These are phyloP conservation scores for Habrosyne pyritoides DNA, from an alignment of 2,888 invertebrate species.

Conservation along the genomic window DNA sequence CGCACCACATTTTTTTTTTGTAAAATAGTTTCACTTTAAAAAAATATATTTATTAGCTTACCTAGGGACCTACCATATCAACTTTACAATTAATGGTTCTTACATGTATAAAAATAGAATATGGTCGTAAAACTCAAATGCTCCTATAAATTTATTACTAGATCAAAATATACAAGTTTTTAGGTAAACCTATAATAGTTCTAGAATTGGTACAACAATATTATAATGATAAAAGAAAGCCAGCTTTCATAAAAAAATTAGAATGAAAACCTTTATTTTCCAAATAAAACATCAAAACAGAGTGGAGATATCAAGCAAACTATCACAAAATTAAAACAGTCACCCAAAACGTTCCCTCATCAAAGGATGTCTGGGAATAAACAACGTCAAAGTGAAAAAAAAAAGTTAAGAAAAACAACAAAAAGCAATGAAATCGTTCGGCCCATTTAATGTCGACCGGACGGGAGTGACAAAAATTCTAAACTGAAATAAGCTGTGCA, in stretches of 20 bases:
- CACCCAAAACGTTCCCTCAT: conserved; percentile 56
- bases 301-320: conserved; percentile 48
- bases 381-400: conserved; percentile 50
- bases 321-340: conserved; percentile 63
- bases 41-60: no score
- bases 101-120: no score
- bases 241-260: no score
- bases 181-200: no score
- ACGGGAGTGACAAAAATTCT: conserved; percentile 81
- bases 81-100: no score
- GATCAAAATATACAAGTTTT: no score
- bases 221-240: neutral
- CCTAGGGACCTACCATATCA: no score
- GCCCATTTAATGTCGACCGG: conserved; percentile 82
- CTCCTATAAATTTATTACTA: no score
- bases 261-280: conserved; percentile 11
- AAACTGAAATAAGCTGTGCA: conserved; percentile 80
- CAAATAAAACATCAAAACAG: conserved; percentile 38
- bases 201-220: neutral
- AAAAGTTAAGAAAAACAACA: conserved; percentile 53
- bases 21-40: no score
- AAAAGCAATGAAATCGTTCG: conserved; percentile 75
- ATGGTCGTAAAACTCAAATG: no score
- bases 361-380: conserved; percentile 77
- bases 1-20: no score